A percentile compares a stretch with the other conserved stretches of the same genome.
These are phyloP conservation scores for Phyllotis vaccarum DNA, from an alignment of 2,797 vertebrate species.

Conservation along the genomic window DNA sequence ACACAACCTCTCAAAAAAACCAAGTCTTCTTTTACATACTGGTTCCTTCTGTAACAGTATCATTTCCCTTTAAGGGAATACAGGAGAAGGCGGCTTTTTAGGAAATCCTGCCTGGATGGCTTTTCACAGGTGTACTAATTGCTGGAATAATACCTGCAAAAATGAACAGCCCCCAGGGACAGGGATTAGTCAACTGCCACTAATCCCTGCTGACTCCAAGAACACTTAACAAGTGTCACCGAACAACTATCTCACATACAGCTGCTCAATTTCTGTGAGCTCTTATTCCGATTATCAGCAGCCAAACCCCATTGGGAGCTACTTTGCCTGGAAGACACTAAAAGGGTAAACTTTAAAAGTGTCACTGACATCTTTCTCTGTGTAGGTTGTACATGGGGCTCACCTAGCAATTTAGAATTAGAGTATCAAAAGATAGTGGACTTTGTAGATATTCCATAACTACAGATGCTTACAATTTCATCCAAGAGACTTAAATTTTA, in stretches of 20 bases:
- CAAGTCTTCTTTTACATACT: not conserved
- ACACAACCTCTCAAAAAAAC: not conserved
- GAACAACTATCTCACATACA: constrained; percentile 53
- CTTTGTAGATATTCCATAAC: constrained; percentile 3
- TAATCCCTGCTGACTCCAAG: not conserved
- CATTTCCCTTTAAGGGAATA: not conserved
- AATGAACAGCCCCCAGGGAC: not conserved
- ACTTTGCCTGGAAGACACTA: not conserved
- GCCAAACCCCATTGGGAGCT: not conserved
- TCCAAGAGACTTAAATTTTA: not conserved
- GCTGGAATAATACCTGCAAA: not conserved
- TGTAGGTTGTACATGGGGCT: not conserved
- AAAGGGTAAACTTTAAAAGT: constrained; percentile 10
- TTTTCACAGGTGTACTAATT: not conserved
- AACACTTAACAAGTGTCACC: constrained; percentile 32
- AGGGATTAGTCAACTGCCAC: not conserved
- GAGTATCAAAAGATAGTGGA: not conserved
- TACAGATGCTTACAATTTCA: not conserved
- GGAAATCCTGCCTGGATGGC: not conserved
- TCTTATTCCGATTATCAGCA: constrained; percentile 19
- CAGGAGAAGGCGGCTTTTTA: not conserved
- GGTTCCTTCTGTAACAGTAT: not conserved
- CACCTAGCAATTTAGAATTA: not conserved
- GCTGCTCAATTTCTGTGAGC: not conserved
- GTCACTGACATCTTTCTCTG: not conserved